Evolutionary conservation across 2,888 invertebrate genomes (phyloP).

Genomic region (Argyra leucocephala): DNA sequence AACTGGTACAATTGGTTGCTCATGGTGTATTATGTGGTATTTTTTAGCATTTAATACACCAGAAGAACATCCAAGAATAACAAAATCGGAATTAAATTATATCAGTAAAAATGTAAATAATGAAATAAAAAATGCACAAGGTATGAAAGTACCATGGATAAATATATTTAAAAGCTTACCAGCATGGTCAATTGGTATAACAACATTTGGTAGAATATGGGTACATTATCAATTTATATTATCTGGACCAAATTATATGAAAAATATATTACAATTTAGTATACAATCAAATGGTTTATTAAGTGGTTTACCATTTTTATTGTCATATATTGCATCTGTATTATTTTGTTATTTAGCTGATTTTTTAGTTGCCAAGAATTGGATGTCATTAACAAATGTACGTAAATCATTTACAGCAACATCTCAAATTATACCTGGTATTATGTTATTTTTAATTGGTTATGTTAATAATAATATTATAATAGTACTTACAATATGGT

Average conservation of each 20-base stretch:
- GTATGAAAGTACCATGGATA: slow-evolving; percentile 54
- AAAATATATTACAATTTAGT: slow-evolving; percentile 56
- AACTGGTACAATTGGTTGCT: slow-evolving; percentile 53
- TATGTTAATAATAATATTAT: slow-evolving; percentile 54
- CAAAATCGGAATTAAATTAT: slow-evolving; percentile 53
- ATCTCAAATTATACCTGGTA: slow-evolving; percentile 60
- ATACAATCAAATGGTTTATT: slow-evolving; percentile 61
- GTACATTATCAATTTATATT: slow-evolving; percentile 64
- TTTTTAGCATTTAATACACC: slow-evolving; percentile 59
- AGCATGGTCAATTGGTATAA: slow-evolving; percentile 61
- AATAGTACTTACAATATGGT: slow-evolving; percentile 55
- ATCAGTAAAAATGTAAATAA: slow-evolving; percentile 54
- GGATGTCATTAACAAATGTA: slow-evolving; percentile 54
- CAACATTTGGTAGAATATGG: slow-evolving; percentile 67
- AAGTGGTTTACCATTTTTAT: slow-evolving; percentile 59
- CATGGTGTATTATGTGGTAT: slow-evolving; percentile 62
- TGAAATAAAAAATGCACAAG: slow-evolving; percentile 45
- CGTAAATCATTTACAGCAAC: slow-evolving; percentile 59
- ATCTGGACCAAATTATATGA: slow-evolving; percentile 62
- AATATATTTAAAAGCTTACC: slow-evolving; percentile 55
- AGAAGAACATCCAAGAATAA: slow-evolving; percentile 57
- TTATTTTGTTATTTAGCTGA: slow-evolving; percentile 61
- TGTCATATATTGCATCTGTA: slow-evolving; percentile 60
- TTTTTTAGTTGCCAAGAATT: slow-evolving; percentile 49
- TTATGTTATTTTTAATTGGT: slow-evolving; percentile 53